phyloP scores from a whole-genome alignment of 2,888 invertebrate genomes.

The Incurvaria masculella region DNA sequence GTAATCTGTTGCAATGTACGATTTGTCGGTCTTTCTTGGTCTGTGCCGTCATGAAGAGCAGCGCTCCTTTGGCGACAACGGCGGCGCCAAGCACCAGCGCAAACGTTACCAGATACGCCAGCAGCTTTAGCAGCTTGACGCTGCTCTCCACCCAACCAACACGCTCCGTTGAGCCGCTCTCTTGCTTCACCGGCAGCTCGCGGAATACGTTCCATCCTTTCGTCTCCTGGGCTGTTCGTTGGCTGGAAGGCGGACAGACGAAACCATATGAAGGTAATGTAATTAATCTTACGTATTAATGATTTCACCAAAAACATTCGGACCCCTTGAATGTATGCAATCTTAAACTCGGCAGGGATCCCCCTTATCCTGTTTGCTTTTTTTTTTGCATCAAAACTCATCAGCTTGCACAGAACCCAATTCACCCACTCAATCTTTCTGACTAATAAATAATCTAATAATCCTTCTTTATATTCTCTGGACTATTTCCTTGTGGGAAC shows the following conservation, averaged over 20 bases:
- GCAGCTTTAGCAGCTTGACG: slow-evolving; percentile 62
- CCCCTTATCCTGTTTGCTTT: no score
- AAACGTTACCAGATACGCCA: slow-evolving; percentile 69
- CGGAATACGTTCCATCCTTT: slow-evolving; percentile 80
- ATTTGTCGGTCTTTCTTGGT: slow-evolving; percentile 53
- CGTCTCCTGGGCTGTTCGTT: slow-evolving; percentile 51
- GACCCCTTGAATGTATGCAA: no score
- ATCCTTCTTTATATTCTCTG: no score
- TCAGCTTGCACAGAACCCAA: no score
- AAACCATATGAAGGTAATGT: no score
- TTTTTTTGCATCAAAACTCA: no score
- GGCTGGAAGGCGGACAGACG: slow-evolving; percentile 39
- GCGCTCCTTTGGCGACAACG: slow-evolving; percentile 68
- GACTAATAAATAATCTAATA: no score
- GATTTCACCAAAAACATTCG: no score
- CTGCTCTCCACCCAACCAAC: slow-evolving; percentile 59
- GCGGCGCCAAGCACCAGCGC: slow-evolving; percentile 62
- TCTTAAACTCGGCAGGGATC: no score
- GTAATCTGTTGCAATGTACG: slow-evolving; percentile 56
- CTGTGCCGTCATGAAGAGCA: slow-evolving; percentile 72
- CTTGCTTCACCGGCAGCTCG: slow-evolving; percentile 64
- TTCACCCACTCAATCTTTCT: no score
- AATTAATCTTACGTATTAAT: no score
- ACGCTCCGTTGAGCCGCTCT: slow-evolving; percentile 65
- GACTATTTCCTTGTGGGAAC: no score